Evolutionary conservation across 2,797 vertebrate species (phyloP).

Genomic region (Rhodeus uyekii): DNA sequence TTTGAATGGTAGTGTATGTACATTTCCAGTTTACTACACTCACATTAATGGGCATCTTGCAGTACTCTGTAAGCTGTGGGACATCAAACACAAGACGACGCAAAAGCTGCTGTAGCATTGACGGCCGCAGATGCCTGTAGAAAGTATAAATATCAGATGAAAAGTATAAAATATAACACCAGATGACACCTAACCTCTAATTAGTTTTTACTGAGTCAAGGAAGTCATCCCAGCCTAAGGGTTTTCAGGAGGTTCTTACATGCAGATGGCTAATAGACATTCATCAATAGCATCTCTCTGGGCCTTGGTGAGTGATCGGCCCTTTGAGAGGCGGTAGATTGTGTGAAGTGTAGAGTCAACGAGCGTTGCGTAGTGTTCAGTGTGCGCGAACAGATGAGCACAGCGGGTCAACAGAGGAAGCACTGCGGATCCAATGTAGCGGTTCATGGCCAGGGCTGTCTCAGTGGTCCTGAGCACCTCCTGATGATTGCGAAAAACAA

Average conservation of each 20-base stretch:
- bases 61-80: conserved; percentile 92
- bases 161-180: neutral
- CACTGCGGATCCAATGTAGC: conserved; percentile 93
- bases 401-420: conserved; percentile 94
- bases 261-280: conserved; percentile 94
- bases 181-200: neutral
- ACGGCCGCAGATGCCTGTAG: conserved; percentile 89
- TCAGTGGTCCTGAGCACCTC: conserved; percentile 93
- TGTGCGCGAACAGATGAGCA: conserved; percentile 88
- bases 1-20: neutral
- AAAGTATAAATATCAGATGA: conserved; percentile 2
- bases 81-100: conserved; percentile 97
- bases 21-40: conserved; percentile 27
- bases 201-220: neutral
- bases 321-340: conserved; percentile 96
- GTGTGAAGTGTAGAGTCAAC: conserved; percentile 94
- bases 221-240: neutral
- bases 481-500: conserved; percentile 67
- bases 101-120: conserved; percentile 95
- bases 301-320: conserved; percentile 96
- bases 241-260: conserved; percentile 73
- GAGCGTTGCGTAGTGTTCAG: conserved; percentile 88
- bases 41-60: conserved; percentile 94
- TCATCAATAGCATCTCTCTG: conserved; percentile 96
- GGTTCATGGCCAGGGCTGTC: conserved; percentile 91